phyloP scores from a whole-genome alignment of 2,888 invertebrate genomes.

The Syrphus vitripennis region DNA sequence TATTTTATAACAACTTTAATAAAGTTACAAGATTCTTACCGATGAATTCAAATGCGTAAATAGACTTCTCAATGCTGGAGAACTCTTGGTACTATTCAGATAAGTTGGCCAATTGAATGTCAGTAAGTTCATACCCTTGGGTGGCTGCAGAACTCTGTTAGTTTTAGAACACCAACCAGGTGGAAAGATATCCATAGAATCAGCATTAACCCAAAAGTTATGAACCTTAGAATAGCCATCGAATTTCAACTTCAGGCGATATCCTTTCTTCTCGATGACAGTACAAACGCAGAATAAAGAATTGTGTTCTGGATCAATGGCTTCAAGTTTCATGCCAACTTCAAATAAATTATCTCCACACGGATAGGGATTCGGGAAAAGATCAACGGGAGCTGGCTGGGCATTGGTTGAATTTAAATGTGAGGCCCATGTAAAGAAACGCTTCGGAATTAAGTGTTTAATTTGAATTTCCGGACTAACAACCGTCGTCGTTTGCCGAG shows the following conservation, averaged over 20 bases:
- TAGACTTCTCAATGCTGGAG: conserved; percentile 89
- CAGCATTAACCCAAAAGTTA: conserved; percentile 97
- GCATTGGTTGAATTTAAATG: conserved; percentile 88
- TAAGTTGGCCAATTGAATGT: conserved; percentile 93
- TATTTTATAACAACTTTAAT: neutral
- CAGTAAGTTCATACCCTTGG: conserved; percentile 84
- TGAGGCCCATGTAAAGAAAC: conserved; percentile 90
- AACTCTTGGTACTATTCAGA: conserved; percentile 87
- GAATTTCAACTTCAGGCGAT: conserved; percentile 92
- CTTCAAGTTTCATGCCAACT: conserved; percentile 95
- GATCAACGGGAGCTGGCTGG: conserved; percentile 87
- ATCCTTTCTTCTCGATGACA: conserved; percentile 91
- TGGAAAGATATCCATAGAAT: conserved; percentile 95
- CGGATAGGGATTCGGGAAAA: conserved; percentile 91
- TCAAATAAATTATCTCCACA: conserved; percentile 88
- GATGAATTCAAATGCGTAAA: conserved; percentile 87
- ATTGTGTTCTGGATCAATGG: conserved; percentile 95
- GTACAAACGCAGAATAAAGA: conserved; percentile 94
- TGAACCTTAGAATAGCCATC: conserved; percentile 94
- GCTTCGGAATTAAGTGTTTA: conserved; percentile 20
- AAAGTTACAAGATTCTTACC: conserved; percentile 80
- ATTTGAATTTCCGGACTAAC: neutral
- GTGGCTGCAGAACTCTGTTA: conserved; percentile 89
- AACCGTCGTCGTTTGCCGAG: neutral
- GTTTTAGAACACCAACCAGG: conserved; percentile 96